A percentile compares a stretch with the other conserved stretches of the same genome.
Conservation (phyloP, 2,888 invertebrate species). For the Nomada ferruginata region DNA sequence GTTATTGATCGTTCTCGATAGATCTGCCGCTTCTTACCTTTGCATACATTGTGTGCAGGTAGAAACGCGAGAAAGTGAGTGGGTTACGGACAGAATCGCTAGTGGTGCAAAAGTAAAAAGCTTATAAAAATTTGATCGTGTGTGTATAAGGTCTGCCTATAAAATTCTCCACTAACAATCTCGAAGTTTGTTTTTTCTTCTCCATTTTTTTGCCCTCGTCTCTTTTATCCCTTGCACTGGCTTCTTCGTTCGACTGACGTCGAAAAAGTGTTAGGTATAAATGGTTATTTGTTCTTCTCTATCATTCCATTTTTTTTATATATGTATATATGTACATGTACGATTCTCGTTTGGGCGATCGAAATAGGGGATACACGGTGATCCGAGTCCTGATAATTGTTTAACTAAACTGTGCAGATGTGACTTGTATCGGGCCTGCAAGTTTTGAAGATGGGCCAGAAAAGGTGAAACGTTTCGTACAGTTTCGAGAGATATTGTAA, state of each 20-base stretch:
- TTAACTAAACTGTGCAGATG: neutral
- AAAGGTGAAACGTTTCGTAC: neutral
- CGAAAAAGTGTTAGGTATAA: constrained; percentile 1
- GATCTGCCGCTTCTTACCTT: constrained; percentile 29
- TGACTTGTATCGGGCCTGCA: neutral
- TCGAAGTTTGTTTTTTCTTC: neutral
- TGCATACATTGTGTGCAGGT: constrained; percentile 5
- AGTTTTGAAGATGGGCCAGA: constrained; percentile 5
- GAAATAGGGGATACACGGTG: constrained; percentile 21
- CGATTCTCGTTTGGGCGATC: neutral
- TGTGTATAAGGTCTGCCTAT: constrained; percentile 12
- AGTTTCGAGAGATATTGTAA: neutral
- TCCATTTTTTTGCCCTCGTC: neutral
- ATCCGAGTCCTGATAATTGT: constrained; percentile 11
- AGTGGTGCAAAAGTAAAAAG: constrained; percentile 62
- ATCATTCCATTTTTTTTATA: neutral
- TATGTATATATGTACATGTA: constrained; percentile 6
- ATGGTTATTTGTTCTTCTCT: neutral
- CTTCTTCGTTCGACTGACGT: neutral
- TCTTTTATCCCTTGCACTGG: neutral
- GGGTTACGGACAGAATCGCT: constrained; percentile 52
- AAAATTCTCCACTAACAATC: constrained; percentile 29
- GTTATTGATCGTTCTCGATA: constrained; percentile 29
- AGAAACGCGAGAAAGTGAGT: constrained; percentile 33
- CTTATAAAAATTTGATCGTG: constrained; percentile 57